Base-by-base conservation (phyloP, 2,797 vertebrate species). In the Hephaestus fuliginosus region DNA sequence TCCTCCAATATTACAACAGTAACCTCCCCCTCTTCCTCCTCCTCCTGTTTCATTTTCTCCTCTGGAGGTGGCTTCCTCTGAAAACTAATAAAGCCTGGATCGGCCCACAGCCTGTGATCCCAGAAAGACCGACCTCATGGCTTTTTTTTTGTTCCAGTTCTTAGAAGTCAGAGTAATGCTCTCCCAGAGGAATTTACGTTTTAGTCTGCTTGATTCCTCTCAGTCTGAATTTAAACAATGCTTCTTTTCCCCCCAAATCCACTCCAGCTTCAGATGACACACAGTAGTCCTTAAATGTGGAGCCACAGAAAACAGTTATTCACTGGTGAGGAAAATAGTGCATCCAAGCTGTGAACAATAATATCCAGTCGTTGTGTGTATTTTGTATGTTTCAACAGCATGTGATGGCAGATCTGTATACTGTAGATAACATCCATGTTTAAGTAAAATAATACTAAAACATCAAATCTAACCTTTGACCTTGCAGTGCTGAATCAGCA, bases 51-150 rank as follows among this genome's bases (percentile, higher is more conserved):
- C 70, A 86, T 89, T 86, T 84, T 82, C 75, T 81, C 63, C 87
- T 86, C 74, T 83, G 86, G 82, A 83, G 86, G 65, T 74, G 75
- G 75, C 30, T 85, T 81, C 70, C 68, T 78, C 61, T 63, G 70
- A 92, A 92, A 93, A 91, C 82, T 88, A 92, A 92, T 93, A 93
- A 91, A 86, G 71, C 44, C 76, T 48, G 70, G 84, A 65, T 86
- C 18, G 2, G 65, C 66, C 71, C 43, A 2, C 49, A 80, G 76
- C 48, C 70, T 76, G 44, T 76, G 81, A 90, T 86, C 78, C 73
- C 60, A 44, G 52, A 25, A 83, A 80, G 64, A 73, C 64, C 68
- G 58, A 18, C 66, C 71, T 70, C 56, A 36, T 79, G 73, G 25
- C 44, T 71, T 78, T 83, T 58, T 52, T 70, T 70, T 81, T 80